Conservation (phyloP, 2,113 vertebrate species). For the Brachyistius frenatus region DNA sequence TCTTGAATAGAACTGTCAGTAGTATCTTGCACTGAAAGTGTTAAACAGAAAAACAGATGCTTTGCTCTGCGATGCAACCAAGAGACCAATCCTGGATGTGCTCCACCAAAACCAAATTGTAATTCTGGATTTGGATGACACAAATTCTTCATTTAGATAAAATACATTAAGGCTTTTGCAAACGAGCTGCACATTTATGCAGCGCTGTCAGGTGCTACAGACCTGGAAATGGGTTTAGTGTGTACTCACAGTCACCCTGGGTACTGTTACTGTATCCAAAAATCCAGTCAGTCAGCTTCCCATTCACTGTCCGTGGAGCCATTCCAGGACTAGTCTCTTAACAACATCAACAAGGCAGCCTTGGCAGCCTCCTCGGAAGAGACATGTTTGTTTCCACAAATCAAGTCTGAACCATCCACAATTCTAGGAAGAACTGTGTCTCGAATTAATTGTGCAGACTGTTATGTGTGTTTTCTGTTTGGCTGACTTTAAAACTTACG, state of each 20-base stretch:
- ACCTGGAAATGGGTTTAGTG: constrained; percentile 31
- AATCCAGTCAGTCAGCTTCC: constrained; percentile 55
- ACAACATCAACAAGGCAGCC: constrained; percentile 39
- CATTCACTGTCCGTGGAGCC: constrained; percentile 46
- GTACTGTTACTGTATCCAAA: constrained; percentile 50
- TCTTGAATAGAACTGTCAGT: constrained; percentile 13
- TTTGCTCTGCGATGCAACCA: constrained; percentile 14
- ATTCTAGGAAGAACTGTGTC: constrained; percentile 5
- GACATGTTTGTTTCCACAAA: constrained; percentile 37
- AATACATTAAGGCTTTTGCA: constrained; percentile 13
- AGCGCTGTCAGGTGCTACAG: constrained; percentile 16
- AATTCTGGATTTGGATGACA: constrained; percentile 22
- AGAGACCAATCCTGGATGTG: constrained; percentile 22
- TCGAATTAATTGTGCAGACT: background rate
- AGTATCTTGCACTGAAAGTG: background rate
- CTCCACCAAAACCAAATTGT: constrained; percentile 13
- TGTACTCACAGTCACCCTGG: constrained; percentile 35
- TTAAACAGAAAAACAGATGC: constrained; percentile 29
- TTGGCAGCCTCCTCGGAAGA: constrained; percentile 36
- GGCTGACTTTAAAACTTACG: background rate
- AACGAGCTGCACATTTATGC: constrained; percentile 27
- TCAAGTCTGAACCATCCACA: constrained; percentile 11
- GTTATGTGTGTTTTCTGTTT: constrained; percentile 15
- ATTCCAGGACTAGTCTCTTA: constrained; percentile 53
- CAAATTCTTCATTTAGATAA: background rate